phyloP scores from a whole-genome alignment of 2,797 vertebrate genomes.

The Centroberyx gerrardi region DNA sequence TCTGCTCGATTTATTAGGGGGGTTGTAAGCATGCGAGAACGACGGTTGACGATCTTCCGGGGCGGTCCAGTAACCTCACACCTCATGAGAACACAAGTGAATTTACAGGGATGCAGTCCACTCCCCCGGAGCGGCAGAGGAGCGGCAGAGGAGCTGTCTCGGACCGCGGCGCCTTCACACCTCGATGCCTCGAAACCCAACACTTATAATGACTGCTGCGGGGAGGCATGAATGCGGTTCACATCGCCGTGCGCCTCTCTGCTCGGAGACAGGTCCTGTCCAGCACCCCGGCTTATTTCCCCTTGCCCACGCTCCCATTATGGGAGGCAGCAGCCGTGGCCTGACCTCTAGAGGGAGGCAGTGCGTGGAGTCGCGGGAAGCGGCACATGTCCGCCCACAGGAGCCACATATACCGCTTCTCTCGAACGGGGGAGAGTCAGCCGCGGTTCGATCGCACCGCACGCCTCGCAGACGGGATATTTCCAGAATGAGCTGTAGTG shows the following conservation, averaged over 20 bases:
- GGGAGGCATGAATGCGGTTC: conserved; percentile 26
- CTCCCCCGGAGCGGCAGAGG: background rate
- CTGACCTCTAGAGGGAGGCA: conserved; percentile 73
- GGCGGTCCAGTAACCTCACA: background rate
- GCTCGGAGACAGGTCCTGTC: conserved; percentile 64
- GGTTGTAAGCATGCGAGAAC: conserved; percentile 35
- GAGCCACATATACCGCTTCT: conserved; percentile 10
- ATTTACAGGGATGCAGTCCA: conserved; percentile 18
- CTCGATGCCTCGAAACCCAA: conserved; percentile 32
- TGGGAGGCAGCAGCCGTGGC: conserved; percentile 21
- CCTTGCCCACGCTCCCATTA: conserved; percentile 64
- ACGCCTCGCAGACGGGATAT: conserved; percentile 6
- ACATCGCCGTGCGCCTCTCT: conserved; percentile 14
- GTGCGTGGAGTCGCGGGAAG: conserved; percentile 43
- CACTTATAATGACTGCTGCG: conserved; percentile 24
- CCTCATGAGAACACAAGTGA: conserved; percentile 19
- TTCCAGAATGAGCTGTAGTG: conserved; percentile 16
- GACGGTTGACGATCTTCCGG: conserved; percentile 16
- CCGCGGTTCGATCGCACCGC: conserved; percentile 17
- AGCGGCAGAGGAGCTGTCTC: background rate
- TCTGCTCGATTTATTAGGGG: conserved; percentile 58
- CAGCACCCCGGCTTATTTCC: conserved; percentile 49
- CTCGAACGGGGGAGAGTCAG: conserved; percentile 21
- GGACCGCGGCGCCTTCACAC: background rate
- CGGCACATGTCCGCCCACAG: conserved; percentile 44